phyloP scores from a whole-genome alignment of 1,140 invertebrate genomes.

The Sycobia sp. region DNA sequence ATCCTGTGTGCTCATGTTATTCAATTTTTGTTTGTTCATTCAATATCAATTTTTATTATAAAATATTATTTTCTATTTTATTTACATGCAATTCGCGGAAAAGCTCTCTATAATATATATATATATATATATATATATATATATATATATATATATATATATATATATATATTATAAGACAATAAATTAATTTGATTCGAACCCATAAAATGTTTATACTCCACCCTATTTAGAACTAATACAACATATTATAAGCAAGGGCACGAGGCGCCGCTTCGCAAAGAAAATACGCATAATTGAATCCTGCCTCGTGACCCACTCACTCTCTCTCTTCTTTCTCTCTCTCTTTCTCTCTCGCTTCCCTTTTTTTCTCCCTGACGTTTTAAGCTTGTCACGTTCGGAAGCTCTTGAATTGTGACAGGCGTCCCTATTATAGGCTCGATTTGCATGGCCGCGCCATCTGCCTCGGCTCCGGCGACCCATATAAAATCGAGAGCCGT shows the following conservation, averaged over 20 bases:
- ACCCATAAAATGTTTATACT: conserved; percentile 17
- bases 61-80: background rate
- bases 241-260: background rate
- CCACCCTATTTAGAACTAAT: background rate
- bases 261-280: background rate
- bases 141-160: background rate
- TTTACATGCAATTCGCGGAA: too few species aligned
- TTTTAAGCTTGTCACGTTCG: conserved; percentile 24
- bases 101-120: background rate
- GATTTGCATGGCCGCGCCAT: conserved; percentile 26
- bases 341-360: too few species aligned
- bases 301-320: background rate
- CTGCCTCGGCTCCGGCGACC: conserved; percentile 13
- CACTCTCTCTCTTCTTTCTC: too few species aligned
- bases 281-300: conserved; percentile 21
- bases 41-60: too few species aligned
- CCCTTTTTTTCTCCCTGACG: too few species aligned
- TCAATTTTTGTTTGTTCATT: too few species aligned
- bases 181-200: conserved; percentile 16
- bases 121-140: background rate
- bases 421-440: conserved; percentile 7
- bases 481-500: conserved; percentile 16
- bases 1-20: too few species aligned
- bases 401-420: conserved; percentile 30
- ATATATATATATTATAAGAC: conserved; percentile 13